A percentile compares a stretch with the other conserved stretches of the same genome.
phyloP scores from a whole-genome alignment of 1,140 invertebrate genomes.

The Aphelinus certus region DNA sequence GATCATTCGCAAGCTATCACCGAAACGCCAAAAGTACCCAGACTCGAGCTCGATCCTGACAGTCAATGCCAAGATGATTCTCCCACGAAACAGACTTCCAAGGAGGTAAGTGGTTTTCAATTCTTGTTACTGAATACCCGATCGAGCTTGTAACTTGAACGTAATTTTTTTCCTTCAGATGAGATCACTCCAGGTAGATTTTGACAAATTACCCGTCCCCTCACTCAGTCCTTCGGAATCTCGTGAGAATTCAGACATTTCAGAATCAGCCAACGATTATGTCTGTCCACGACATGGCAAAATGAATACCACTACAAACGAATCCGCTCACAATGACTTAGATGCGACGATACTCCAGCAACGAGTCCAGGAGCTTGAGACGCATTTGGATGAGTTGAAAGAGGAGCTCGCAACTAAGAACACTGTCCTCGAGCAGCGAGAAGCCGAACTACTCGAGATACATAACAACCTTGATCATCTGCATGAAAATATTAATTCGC shows the following conservation, averaged over 20 bases:
- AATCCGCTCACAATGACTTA: not conserved
- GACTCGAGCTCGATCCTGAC: conserved; percentile 49
- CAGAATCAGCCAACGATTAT: conserved; percentile 21
- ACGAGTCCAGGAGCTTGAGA: conserved; percentile 63
- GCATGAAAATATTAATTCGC: conserved; percentile 66
- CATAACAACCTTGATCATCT: conserved; percentile 69
- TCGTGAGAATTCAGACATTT: not conserved
- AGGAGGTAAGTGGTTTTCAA: conserved; percentile 15
- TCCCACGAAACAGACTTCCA: conserved; percentile 34
- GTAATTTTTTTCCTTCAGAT: not conserved
- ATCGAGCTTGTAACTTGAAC: too few species aligned
- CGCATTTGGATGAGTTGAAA: conserved; percentile 66
- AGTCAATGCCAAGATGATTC: conserved; percentile 34
- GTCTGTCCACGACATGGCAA: conserved; percentile 31
- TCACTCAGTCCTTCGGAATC: not conserved
- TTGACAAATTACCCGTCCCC: too few species aligned
- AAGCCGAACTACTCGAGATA: conserved; percentile 66
- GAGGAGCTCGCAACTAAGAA: conserved; percentile 67
- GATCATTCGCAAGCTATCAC: conserved; percentile 31
- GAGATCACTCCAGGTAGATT: conserved; percentile 1
- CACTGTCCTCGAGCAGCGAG: conserved; percentile 65
- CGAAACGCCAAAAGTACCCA: conserved; percentile 49
- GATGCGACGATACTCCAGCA: conserved; percentile 3
- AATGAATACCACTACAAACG: not conserved
- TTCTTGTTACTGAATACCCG: too few species aligned